Evolutionary conservation across 2,888 invertebrate genomes (phyloP), one percentile per base, ranked within the genome.

Genomic region (Dorcus parallelipipedus): DNA sequence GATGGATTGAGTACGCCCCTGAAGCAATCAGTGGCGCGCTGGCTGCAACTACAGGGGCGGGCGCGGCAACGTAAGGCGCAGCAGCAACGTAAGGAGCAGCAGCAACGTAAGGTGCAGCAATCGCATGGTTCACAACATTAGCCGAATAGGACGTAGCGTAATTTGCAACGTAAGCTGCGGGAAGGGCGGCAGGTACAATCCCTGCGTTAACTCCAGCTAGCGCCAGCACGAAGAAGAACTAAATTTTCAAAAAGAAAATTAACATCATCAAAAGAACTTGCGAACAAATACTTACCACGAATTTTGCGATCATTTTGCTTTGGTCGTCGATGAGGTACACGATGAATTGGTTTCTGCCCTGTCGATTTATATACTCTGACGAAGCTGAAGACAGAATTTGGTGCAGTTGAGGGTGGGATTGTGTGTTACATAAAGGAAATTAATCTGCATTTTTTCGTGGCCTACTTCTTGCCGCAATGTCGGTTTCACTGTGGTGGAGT

Each of bases 111-210:
- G 90, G 90, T 8, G 87, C 81, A 23, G 89, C 89, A 3, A 89
- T 82, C 0, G 90, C 90, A 68, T 90, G 90, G 78, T 90, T 89
- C 56, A 90, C 82, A 17, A 86, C 81, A 68, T 89, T 90, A 0
- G 89, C 89, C 59, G 88, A 89, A 78, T 88, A 91, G 9, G 88
- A 89, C 67, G 84, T 85, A 53, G 90, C 90, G 67, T 89, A 89
- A 3, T 90, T 89, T 0, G 89, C 86, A 3, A 89, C 81, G 56
- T 84, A 83, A 52, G 84, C 82, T 3, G 86, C 86, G 9, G 79
- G 77, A 76, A 68, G 76, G 3, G 86, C 86, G 3, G 86, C 86
- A n/a, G 79, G 77, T 76, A 68, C 76, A n/a, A 74, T 53, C 64
- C 75, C 76, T 67, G 74, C 76, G 64, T 70, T 68, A 59, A 73